A percentile compares a stretch with the other conserved stretches of the same genome.
Evolutionary conservation across 2,888 invertebrate genomes (phyloP).

Genomic region (Limnephilus rhombicus): DNA sequence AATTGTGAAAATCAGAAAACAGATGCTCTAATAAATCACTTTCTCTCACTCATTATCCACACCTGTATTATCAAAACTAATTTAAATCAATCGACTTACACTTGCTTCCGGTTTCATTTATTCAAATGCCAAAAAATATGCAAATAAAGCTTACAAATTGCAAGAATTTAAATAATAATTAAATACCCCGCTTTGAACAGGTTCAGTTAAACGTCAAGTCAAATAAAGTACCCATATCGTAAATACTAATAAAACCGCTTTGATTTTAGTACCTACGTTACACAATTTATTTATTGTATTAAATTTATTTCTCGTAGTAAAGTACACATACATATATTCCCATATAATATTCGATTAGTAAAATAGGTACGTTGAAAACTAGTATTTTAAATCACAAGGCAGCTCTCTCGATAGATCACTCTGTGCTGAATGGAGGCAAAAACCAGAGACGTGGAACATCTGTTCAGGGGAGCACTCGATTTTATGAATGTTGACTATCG

Average conservation of each 20-base stretch:
- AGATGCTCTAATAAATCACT: background rate
- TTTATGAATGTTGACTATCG: background rate
- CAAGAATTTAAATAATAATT: background rate
- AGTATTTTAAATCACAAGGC: background rate
- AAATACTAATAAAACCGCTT: background rate
- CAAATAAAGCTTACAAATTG: background rate
- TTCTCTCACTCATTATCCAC: background rate
- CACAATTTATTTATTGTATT: background rate
- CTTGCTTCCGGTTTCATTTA: background rate
- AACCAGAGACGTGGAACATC: background rate
- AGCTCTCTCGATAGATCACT: background rate
- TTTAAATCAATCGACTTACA: background rate
- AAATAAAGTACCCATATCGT: background rate
- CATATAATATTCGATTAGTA: background rate
- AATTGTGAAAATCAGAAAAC: background rate
- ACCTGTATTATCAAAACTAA: background rate
- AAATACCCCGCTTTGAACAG: background rate
- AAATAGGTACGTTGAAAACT: background rate
- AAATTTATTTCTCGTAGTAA: background rate
- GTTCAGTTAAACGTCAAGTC: background rate
- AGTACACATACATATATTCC: background rate
- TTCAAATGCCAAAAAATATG: background rate
- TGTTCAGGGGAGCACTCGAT: background rate
- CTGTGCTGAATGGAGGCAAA: background rate
- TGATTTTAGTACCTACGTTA: background rate